Base-by-base conservation (phyloP, 2,888 invertebrate genomes). In the Fabriciana adippe region DNA sequence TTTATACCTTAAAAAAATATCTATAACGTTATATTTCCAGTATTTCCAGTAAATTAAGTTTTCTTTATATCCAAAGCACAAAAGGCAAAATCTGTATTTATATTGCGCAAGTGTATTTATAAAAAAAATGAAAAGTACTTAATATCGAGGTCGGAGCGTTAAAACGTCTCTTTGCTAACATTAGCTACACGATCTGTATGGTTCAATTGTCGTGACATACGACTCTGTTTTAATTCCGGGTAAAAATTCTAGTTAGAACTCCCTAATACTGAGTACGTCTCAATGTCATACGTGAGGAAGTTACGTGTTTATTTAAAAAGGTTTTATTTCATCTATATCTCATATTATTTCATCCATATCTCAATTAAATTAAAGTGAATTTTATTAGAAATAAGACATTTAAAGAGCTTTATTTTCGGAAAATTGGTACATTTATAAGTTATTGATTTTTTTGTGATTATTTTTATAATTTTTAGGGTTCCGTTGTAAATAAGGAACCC, bases 201-300 rank as follows among this genome's bases (percentile, higher is more conserved):
- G 45, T 47, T 66, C 66, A 57, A 53, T 65, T 57, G 48, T 57
- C 64, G 67, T 67, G 80, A 69, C 76, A 87, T 75, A 62, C 63
- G 88, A 89, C 78, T 79, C 65, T 51, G 57, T 69, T 63, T 70
- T 66, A 68, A 80, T 89, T 88, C 89, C 84, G 72, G 80, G 89
- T 89, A 89, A 71, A 70, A 74, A 80, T 82, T 81, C 84, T 87
- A 88, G 85, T 74, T 85, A 85, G 85, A 82, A 73, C 67, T 69
- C 68, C 78, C 79, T 82, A 81, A 81, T 83, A 81, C 81, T 64
- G 55, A 70, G 82, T 82, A 81, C 70, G 62, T 74, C 70, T 77
- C 73, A 77, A 74, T 76, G 73, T 66, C 74, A 73, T 66, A 70
- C 63, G 67, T 64, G 68, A 57, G 54, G 60, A 50, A 13, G 64